These are phyloP conservation scores for Dromius quadrimaculatus DNA, from an alignment of 2,888 invertebrate genomes.

Conservation along the genomic window DNA sequence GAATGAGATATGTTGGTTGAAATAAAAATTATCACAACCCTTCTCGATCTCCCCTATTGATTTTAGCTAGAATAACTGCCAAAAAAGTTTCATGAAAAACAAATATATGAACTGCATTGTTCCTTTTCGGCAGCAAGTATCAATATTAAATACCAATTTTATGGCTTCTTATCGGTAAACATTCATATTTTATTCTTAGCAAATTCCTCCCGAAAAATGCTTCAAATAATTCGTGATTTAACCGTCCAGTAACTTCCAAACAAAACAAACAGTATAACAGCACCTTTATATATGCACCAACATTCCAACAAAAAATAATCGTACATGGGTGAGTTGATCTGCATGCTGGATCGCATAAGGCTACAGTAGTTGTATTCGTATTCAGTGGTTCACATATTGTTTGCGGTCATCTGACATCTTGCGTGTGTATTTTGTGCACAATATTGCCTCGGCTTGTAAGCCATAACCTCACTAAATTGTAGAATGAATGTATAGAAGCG, in stretches of 20 bases:
- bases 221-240: conserved; percentile 23
- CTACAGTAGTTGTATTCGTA: conserved; percentile 27
- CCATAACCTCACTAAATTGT: conserved; percentile 33
- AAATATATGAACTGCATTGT: no score
- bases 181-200: background rate
- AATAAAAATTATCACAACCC: no score
- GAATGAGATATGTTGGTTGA: no score
- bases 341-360: background rate
- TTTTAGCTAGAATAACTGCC: no score
- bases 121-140: no score
- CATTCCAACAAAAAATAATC: conserved; percentile 39
- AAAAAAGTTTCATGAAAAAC: no score
- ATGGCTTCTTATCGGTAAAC: background rate
- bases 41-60: no score
- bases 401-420: conserved; percentile 10
- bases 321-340: conserved; percentile 24
- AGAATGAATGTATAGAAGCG: no score
- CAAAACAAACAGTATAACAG: conserved; percentile 11
- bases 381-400: conserved; percentile 41
- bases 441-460: conserved; percentile 4
- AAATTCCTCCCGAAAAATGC: background rate
- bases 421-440: conserved; percentile 23
- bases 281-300: conserved; percentile 35
- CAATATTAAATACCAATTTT: background rate
- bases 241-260: conserved; percentile 7